Base-by-base conservation (phyloP, 2,888 invertebrate genomes). In the Morpho helenor region DNA sequence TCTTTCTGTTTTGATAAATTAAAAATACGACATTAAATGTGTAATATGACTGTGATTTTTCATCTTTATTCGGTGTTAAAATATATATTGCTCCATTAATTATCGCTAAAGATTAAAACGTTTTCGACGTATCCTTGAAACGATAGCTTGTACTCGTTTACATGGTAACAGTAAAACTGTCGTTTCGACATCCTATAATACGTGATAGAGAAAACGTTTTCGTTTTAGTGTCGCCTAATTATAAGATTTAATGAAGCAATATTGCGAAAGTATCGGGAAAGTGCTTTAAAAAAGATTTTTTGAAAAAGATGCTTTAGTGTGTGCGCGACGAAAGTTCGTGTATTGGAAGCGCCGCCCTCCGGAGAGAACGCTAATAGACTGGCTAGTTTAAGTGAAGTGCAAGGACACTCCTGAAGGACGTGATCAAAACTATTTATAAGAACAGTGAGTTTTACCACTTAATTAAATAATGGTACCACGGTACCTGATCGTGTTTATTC, bases 331-430 rank as follows among this genome's bases (percentile, higher is more conserved):
- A 49, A 41, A 7, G 56, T 16, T 16, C 52, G 49, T 49, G 42
- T n/a, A 42, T 44, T 50, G 59, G 31, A 42, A 52, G 51, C 53
- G 23, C 47, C 57, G 55, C 60, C 57, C 60, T 53, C 60, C 57
- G 87, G 87, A 86, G 87, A 87, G 87, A 88, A 82, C 84, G 82
- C 86, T 84, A 82, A 88, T 80, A 88, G 89, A 89, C 89, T 89
- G 89, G 83, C 84, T 89, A 89, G 89, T 80, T 87, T 85, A 81
- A 89, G 88, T 88, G 86, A 85, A 83, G 89, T 88, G 89, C 78
- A 74, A 78, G 79, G 82, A 85, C 86, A 79, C 80, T 73, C 64
- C 72, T 74, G 79, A 73, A 77, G 76, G 79, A 82, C 79, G 79
- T 77, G 79, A 77, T 73, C 73, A 77, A 78, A 31, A 72, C 64